A percentile compares a stretch with the other conserved stretches of the same genome.
These are phyloP conservation scores for Nemapogon koenigi DNA, from an alignment of 2,888 invertebrate species.

Conservation along the genomic window DNA sequence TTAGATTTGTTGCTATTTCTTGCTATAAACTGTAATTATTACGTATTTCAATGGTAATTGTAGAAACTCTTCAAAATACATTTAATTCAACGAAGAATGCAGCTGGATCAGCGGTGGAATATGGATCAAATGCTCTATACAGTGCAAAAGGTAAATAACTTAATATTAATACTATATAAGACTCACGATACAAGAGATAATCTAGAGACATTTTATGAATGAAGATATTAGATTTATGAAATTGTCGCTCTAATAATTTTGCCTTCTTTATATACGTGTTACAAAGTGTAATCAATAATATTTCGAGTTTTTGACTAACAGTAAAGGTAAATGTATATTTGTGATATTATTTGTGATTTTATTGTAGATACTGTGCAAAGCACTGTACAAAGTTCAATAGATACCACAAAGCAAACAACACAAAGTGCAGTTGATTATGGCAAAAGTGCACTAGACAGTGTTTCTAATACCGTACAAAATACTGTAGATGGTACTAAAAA, in stretches of 20 bases:
- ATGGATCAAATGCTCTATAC: slow-evolving; percentile 29
- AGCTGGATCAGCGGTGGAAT: slow-evolving; percentile 30
- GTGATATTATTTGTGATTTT: background rate
- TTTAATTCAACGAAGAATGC: slow-evolving; percentile 34
- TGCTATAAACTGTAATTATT: background rate
- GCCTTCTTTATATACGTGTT: slow-evolving; percentile 1
- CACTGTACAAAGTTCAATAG: slow-evolving; percentile 33
- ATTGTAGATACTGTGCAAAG: slow-evolving; percentile 27
- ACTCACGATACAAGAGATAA: background rate
- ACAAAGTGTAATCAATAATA: slow-evolving; percentile 1
- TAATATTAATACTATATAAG: no score
- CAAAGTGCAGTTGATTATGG: slow-evolving; percentile 37
- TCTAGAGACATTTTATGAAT: background rate
- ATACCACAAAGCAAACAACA: slow-evolving; percentile 29
- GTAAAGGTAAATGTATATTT: background rate
- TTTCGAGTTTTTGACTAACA: no score
- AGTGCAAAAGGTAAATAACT: slow-evolving; percentile 27
- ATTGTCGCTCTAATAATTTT: no score
- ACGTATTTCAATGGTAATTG: slow-evolving; percentile 16
- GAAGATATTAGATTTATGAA: background rate
- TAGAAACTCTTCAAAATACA: slow-evolving; percentile 30
- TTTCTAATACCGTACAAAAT: slow-evolving; percentile 27
- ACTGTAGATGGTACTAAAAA: slow-evolving; percentile 36
- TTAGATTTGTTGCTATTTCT: background rate
- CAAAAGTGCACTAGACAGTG: slow-evolving; percentile 35